Percentiles rank a stretch among this genome's conserved stretches.
phyloP scores from a whole-genome alignment of 2,797 vertebrate species.

The Clarias laeviceps region DNA sequence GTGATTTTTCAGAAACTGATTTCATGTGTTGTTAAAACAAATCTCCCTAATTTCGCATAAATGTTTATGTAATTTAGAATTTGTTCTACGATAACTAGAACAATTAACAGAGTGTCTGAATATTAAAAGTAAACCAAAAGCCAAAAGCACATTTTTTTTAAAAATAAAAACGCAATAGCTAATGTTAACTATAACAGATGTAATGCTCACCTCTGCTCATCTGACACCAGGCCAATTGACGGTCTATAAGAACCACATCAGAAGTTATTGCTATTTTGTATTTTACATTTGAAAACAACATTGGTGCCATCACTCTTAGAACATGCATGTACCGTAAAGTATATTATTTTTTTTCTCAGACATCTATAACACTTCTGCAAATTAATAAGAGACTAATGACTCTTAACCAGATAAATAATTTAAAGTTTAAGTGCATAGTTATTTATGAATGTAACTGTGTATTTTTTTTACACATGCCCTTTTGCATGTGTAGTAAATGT shows the following conservation, averaged over 20 bases:
- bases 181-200: background rate
- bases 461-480: slow-evolving; percentile 40
- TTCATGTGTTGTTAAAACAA: background rate
- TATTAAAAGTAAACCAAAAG: background rate
- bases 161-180: background rate
- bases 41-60: background rate
- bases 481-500: slow-evolving; percentile 32
- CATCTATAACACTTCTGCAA: background rate
- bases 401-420: background rate
- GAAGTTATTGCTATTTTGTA: background rate
- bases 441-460: slow-evolving; percentile 10
- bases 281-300: background rate
- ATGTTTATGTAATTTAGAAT: background rate
- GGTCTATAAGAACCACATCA: background rate
- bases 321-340: background rate
- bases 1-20: background rate
- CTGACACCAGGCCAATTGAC: background rate
- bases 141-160: background rate
- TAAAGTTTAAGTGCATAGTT: background rate
- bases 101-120: background rate
- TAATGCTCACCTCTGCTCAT: background rate
- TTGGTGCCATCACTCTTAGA: background rate
- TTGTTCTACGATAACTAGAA: background rate
- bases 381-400: background rate
- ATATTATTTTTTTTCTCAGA: no score